phyloP scores from a whole-genome alignment of 2,888 invertebrate species.

The Drosophila rellima region DNA sequence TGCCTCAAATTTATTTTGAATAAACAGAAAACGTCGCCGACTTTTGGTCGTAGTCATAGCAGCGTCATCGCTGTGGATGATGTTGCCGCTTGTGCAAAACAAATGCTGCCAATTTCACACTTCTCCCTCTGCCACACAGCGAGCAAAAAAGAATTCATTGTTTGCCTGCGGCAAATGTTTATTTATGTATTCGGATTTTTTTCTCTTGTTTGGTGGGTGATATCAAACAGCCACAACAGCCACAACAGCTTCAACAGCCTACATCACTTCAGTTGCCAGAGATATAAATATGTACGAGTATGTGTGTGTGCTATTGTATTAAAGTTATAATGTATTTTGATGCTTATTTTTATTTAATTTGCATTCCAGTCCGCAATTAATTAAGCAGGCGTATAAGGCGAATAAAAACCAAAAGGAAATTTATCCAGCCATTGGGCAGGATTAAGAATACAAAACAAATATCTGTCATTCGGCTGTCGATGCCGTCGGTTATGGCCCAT shows the following conservation, averaged over 20 bases:
- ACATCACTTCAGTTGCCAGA: background rate
- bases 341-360: conserved; percentile 57
- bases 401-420: conserved; percentile 16
- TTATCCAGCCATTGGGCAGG: conserved; percentile 23
- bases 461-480: conserved; percentile 58
- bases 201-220: conserved; percentile 9
- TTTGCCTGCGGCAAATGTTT: conserved; percentile 59
- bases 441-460: conserved; percentile 34
- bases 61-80: conserved; percentile 10
- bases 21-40: conserved; percentile 55
- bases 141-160: conserved; percentile 30
- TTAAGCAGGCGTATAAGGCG: conserved; percentile 35
- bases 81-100: conserved; percentile 28
- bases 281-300: no score
- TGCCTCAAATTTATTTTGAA: conserved; percentile 59
- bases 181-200: conserved; percentile 37
- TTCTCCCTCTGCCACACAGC: background rate
- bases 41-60: conserved; percentile 32
- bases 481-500: conserved; percentile 66
- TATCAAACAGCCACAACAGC: no score
- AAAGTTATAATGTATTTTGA: conserved; percentile 16
- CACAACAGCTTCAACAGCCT: no score
- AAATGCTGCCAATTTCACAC: conserved; percentile 42
- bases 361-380: conserved; percentile 61
- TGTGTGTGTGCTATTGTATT: conserved; percentile 1